Evolutionary conservation across 1,140 invertebrate genomes (phyloP), one percentile per base, ranked within the genome.

Genomic region (Atta texana): DNA sequence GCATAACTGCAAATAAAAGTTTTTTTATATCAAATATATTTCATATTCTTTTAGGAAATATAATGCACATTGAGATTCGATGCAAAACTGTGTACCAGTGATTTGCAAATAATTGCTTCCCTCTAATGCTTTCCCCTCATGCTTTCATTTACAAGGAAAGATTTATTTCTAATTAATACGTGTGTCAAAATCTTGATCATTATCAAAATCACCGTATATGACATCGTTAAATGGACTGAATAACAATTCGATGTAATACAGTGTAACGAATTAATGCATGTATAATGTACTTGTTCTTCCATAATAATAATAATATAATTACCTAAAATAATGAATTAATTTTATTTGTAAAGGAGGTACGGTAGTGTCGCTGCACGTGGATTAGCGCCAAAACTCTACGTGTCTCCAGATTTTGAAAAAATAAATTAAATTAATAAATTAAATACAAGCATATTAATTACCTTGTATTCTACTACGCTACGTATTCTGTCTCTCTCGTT

Each of bases 41-140:
- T 31, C 31, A 31, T 31, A 92, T 92, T 87, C 87, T 88, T 92
- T 89, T 75, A 53, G 34, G 78, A 53, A 39, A 69, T 89, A 91
- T 91, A 91, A 91, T 80, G 80, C 59, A 51, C 49, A 63, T 76
- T 28, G 66, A 77, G 69, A 77, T 53, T 55, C 86, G 76, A 86
- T 88, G 71, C 61, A 88, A 89, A 91, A 91, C 84, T 78, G 89
- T 89, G 84, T 84, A 88, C 82, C 71, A 75, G 63, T 66, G 81
- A 86, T 87, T 91, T 69, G 28, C 76, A 69, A 78, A 88, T 88
- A 90, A 90, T 88, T 86, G 77, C 64, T 80, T 31, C 24, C 21
- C 16, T 55, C 34, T 72, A 24, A 18, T 28, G 16, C 39, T 76
- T 66, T 14, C 2, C 49, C 14, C 66, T 63, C 53, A 53, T 55